Base-by-base conservation (phyloP, 2,888 invertebrate species). In the Drosophila macrospina region DNA sequence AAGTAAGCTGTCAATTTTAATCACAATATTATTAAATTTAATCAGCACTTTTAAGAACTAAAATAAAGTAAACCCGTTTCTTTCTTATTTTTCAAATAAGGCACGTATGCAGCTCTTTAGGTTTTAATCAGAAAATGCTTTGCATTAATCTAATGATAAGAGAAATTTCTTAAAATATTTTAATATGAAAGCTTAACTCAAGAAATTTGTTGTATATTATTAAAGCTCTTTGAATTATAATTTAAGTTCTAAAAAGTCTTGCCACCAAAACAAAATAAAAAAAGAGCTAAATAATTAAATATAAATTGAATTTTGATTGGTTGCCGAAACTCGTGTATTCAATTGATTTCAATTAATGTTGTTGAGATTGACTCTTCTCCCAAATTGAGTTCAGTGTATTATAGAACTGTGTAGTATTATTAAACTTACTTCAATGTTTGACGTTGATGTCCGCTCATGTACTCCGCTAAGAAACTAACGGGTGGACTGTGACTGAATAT, bases 401-500 rank as follows among this genome's bases (percentile, higher is more conserved):
- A 64, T 62, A 54, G 32, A 61, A 55, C 59, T 67, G 42, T 56
- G 11, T 39, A 56, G 44, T 30, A 62, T 63, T 67, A 41, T 45
- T 44, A 8, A 68, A 90, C 93, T 92, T 89, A 91, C 91, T 88
- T 89, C 74, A 67, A 92, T 74, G 78, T 36, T 74, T 89, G 90
- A 78, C 89, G 90, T 90, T 68, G 91, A 78, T 89, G 90, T 76
- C 90, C 89, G 88, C 93, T 91, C 91, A 91, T 93, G 91, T 94
- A 95, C 89, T 95, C 94, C 54, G 94, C 91, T 34, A 95, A 91
- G 90, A 94, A 95, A 74, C 94, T 93, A 67, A 94, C 94, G 36
- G 95, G 95, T 5, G 95, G 95, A 90, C 95, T 95, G 92, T 94
- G 94, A 68, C 95, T 95, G 93, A 95, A 95, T 81, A 94, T 93